Evolutionary conservation across 2,888 invertebrate species (phyloP), one percentile per base, ranked within the genome.

Genomic region (Drosophila ezoana): DNA sequence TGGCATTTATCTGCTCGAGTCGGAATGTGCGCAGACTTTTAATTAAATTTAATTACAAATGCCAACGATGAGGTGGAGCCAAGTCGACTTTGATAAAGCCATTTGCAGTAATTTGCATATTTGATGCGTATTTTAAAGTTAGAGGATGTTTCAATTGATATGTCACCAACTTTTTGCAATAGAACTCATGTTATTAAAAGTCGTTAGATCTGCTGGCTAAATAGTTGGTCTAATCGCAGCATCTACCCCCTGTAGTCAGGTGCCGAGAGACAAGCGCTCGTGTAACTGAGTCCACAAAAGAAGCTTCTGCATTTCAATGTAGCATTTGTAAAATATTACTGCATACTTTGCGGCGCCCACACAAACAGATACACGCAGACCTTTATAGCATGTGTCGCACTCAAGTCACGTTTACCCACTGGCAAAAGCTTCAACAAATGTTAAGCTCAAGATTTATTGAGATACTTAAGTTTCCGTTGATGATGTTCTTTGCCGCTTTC

Each of bases 1-100:
- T 70, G 73, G 76, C 72, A 76, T 76, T 76, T 72, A 76, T 76
- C 76, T 76, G 69, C 64, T 59, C 62, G 69, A 71, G 61, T 58
- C 52, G 72, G 79, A 79, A 80, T 79, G 72, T 74, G 80, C 76
- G 66, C 82, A 67, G 82, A 85, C 79, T 81, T 83, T 82, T 83
- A 83, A 83, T 83, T 83, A 85, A 83, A 85, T 85, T 83, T 83
- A 83, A 83, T 83, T 83, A 72, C 85, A 82, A 85, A 79, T 81
- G 81, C 81, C 84, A 67, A 66, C 74, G 58, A 48, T 56, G 49
- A 59, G 61, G 51, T 45, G 43, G 28, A 53, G 68, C 48, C 40
- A 72, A 52, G 52, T 58, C 72, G 76, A 77, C 74, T 77, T 81
- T 79, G 68, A 68, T 62, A 69, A 74, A 63, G 58, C 40, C 54